These are phyloP conservation scores for Nicator chloris DNA, from an alignment of 2,113 vertebrate species.

Conservation along the genomic window DNA sequence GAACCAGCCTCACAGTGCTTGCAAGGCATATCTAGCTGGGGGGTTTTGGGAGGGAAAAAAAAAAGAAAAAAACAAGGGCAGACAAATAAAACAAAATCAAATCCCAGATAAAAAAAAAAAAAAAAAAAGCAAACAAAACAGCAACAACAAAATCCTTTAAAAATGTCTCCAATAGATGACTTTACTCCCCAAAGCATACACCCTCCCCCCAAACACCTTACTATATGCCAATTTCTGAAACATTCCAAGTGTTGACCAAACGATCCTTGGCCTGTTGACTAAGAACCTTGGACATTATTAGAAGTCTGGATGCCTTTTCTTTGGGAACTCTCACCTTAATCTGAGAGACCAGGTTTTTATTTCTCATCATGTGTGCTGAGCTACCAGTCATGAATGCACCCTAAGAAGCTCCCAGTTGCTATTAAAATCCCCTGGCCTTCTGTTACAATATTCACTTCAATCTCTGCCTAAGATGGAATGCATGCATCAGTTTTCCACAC, in stretches of 20 bases:
- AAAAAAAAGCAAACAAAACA: not conserved
- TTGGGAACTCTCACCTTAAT: not conserved
- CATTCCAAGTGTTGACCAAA: not conserved
- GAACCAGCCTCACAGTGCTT: not conserved
- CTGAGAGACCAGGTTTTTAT: not conserved
- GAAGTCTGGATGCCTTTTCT: not conserved
- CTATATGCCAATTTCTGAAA: not conserved
- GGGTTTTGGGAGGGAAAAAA: accelerated
- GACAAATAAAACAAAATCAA: not conserved
- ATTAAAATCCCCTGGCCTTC: not conserved
- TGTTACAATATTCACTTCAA: not conserved
- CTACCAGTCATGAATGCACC: accelerated
- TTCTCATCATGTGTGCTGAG: not conserved
- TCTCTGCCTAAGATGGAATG: not conserved
- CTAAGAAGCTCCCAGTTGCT: not conserved
- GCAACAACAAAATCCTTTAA: not conserved
- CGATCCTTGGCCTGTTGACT: not conserved
- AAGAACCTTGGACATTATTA: not conserved
- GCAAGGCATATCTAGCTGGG: not conserved
- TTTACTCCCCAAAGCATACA: not conserved
- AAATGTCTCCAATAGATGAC: not conserved
- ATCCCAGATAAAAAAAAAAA: too few species aligned
- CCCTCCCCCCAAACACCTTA: too few species aligned
- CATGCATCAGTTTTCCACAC: not conserved
- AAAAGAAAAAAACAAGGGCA: too few species aligned